Base-by-base conservation (phyloP, 2,113 vertebrate species). In the Scomber japonicus region DNA sequence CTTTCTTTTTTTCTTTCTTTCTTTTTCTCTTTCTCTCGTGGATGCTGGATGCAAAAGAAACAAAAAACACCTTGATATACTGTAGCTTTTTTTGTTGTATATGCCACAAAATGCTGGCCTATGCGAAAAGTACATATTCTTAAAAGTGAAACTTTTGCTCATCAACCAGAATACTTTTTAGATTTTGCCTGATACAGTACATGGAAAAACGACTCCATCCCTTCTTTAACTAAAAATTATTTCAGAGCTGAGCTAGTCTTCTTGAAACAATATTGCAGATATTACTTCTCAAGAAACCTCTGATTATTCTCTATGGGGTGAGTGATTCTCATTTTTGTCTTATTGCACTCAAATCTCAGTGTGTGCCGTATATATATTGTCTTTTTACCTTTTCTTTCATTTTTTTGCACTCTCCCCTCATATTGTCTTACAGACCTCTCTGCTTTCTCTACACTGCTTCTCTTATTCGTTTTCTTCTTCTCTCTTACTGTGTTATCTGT, bases 351-450 rank as follows among this genome's bases (percentile, higher is more conserved):
- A 89, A 94, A 94, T 93, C 86, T 93, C 81, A 50, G 84, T 66
- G 64, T 76, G 90, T 91, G 89, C 90, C 71, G 92, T 92, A 94
- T 93, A 93, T 94, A 92, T 93, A 93, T 93, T 93, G 93, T 93
- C 92, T 93, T 92, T 90, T 93, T 92, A 93, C 86, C 89, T 91
- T 88, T 92, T 90, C 83, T 92, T 51, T 85, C 81, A 80, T 75
- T 86, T 83, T 83, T 76, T 70, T 81, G 82, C 85, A 82, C 84
- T 90, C 87, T 92, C 66, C 70, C 71, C 79, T 89, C 80, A 92
- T 90, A 93, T 91, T 92, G 87, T 93, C 86, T 90, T 82, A 87
- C 86, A 88, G 85, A 84, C 82, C 76, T 83, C 70, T 83, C 57
- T 80, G 69, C 86, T 81, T 86, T 87, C 76, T 82, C 76, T 84